Percentiles rank a stretch among this genome's conserved stretches.
Evolutionary conservation across 2,113 vertebrate species (phyloP).

Genomic region (Oryzias javanicus): DNA sequence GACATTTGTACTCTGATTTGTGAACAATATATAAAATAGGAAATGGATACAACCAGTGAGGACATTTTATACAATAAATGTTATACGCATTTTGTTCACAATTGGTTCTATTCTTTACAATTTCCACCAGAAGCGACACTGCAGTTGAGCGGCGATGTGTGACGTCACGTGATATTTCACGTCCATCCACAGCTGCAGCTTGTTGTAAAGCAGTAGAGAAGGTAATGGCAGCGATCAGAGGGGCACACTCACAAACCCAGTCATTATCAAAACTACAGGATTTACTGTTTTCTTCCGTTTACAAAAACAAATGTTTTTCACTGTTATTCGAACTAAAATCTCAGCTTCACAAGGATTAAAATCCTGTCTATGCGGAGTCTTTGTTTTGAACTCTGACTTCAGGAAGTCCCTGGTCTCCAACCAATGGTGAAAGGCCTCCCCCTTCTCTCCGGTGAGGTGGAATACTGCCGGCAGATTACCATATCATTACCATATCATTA

Average conservation of each 20-base stretch:
- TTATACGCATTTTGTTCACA: too few relatives aligned
- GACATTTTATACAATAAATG: too few relatives aligned
- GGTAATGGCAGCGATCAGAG: constrained; percentile 68
- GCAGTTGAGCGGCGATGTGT: too few relatives aligned
- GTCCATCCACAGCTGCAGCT: constrained; percentile 33
- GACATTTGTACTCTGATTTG: too few relatives aligned
- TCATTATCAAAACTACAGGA: constrained; percentile 48
- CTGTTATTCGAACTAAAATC: constrained; percentile 59
- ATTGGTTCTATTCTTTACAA: too few relatives aligned
- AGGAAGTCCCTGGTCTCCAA: constrained; percentile 73
- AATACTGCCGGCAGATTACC: constrained; percentile 78
- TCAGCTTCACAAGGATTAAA: constrained; percentile 36
- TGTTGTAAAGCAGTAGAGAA: constrained; percentile 35
- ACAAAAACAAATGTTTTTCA: constrained; percentile 52
- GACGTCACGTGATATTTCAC: constrained; percentile 36
- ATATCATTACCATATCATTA: constrained; percentile 79
- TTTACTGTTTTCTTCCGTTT: constrained; percentile 42
- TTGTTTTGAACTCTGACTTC: constrained; percentile 64
- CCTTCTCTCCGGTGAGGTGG: constrained; percentile 70
- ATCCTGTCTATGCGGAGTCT: constrained; percentile 11
- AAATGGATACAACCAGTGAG: too few relatives aligned
- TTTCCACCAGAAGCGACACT: too few relatives aligned
- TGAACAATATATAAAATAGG: too few relatives aligned
- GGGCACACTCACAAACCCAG: constrained; percentile 39
- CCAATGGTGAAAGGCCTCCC: constrained; percentile 75